Conservation (phyloP, 64 coral and sea anemone species). For the Cladopsammia gracilis region DNA sequence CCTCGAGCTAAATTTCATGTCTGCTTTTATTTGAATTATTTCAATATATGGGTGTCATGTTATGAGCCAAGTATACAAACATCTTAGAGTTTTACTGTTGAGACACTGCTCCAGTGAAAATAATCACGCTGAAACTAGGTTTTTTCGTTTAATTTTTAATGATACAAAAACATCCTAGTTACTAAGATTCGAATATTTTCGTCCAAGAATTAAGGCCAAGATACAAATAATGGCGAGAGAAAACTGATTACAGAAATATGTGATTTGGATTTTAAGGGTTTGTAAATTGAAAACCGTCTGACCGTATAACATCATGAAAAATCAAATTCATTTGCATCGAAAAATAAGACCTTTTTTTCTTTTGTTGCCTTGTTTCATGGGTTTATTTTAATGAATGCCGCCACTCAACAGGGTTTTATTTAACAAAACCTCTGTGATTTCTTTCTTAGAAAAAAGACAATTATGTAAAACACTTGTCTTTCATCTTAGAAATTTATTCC, state of each 20-base stretch:
- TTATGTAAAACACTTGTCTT: not conserved
- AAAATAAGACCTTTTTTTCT: not conserved
- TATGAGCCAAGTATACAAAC: not conserved
- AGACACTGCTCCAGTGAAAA: not conserved
- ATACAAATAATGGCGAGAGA: not conserved
- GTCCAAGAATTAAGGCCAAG: not conserved
- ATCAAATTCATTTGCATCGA: no score
- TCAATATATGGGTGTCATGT: no score
- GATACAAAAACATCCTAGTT: slow-evolving; percentile 13
- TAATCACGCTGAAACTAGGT: not conserved
- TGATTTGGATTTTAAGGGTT: not conserved
- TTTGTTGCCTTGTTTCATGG: not conserved
- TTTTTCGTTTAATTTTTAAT: slow-evolving; percentile 35
- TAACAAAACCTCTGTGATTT: not conserved
- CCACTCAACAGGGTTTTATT: not conserved
- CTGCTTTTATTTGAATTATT: no score
- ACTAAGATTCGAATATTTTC: not conserved
- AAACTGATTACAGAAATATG: not conserved
- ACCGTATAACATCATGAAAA: not conserved
- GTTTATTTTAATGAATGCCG: slow-evolving; percentile 6
- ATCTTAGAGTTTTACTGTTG: not conserved
- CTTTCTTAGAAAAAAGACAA: not conserved
- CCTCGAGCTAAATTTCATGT: not conserved
- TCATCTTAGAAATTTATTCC: not conserved
- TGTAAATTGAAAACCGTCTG: not conserved